Percentiles rank a stretch among this genome's conserved stretches.
Evolutionary conservation across 1,140 invertebrate genomes (phyloP).

Genomic region (Solen grandis): DNA sequence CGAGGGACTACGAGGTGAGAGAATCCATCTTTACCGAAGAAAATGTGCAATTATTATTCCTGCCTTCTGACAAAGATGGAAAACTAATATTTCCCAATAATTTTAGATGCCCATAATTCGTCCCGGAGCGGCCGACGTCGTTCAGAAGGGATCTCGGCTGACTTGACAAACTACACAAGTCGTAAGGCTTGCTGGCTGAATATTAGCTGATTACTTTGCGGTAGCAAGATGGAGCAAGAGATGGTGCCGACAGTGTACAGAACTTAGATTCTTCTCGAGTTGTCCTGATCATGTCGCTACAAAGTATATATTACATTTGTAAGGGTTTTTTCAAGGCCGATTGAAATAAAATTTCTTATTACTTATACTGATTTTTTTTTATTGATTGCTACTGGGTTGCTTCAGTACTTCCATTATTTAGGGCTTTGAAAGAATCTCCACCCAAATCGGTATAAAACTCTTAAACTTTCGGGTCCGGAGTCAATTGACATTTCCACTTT

Average conservation of each 20-base stretch:
- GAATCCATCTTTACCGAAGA: constrained; percentile 35
- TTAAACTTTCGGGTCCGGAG: too few relatives aligned
- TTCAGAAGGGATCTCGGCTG: too few relatives aligned
- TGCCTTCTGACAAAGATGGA: constrained; percentile 47
- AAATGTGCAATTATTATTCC: constrained; percentile 55
- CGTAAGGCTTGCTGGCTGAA: not conserved
- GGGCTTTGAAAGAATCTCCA: too few relatives aligned
- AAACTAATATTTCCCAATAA: constrained; percentile 58
- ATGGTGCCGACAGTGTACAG: too few relatives aligned
- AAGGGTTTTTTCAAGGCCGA: too few relatives aligned
- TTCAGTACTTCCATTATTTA: too few relatives aligned
- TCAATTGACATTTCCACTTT: too few relatives aligned
- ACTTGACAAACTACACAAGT: not conserved
- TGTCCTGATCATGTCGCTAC: not conserved
- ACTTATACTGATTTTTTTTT: too few relatives aligned
- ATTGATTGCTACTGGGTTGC: too few relatives aligned
- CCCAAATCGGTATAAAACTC: too few relatives aligned
- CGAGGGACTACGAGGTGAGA: constrained; percentile 37
- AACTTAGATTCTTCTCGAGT: too few relatives aligned
- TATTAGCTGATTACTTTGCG: not conserved
- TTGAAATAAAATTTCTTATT: too few relatives aligned
- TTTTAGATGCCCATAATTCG: constrained; percentile 52
- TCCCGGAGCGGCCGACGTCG: constrained; percentile 7
- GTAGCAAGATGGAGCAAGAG: not conserved
- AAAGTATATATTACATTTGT: not conserved